Evolutionary conservation across 2,113 vertebrate species (phyloP).

Genomic region (Hepsetus odoe): DNA sequence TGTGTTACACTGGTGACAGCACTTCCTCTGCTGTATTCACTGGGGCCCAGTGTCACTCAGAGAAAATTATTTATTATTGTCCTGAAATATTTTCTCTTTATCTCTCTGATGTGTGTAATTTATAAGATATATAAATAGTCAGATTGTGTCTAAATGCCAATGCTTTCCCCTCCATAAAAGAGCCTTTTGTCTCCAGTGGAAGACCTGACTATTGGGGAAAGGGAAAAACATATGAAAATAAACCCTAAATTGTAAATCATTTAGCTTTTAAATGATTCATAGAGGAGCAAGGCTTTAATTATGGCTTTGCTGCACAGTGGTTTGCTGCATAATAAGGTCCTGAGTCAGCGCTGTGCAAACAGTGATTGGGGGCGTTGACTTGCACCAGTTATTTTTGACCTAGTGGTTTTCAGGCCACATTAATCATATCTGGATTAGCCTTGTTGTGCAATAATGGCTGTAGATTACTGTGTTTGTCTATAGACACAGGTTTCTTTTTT

Average conservation of each 20-base stretch:
- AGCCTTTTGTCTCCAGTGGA: background rate
- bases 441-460: background rate
- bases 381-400: background rate
- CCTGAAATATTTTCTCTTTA: background rate
- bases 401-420: background rate
- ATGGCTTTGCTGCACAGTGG: background rate
- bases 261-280: conserved; percentile 6
- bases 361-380: conserved; percentile 11
- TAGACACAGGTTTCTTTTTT: background rate
- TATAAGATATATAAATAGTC: conserved; percentile 5
- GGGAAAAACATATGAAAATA: background rate
- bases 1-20: background rate
- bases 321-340: background rate
- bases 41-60: conserved; percentile 1
- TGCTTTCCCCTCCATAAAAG: background rate
- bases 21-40: background rate
- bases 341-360: conserved; percentile 11
- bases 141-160: background rate
- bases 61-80: conserved; percentile 9
- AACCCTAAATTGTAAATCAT: conserved; percentile 6
- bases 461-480: background rate
- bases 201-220: background rate
- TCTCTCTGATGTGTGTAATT: background rate
- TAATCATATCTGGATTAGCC: conserved; percentile 14
- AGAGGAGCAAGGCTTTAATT: background rate